Conservation (phyloP, 2,113 vertebrate genomes). For the Indri indri region DNA sequence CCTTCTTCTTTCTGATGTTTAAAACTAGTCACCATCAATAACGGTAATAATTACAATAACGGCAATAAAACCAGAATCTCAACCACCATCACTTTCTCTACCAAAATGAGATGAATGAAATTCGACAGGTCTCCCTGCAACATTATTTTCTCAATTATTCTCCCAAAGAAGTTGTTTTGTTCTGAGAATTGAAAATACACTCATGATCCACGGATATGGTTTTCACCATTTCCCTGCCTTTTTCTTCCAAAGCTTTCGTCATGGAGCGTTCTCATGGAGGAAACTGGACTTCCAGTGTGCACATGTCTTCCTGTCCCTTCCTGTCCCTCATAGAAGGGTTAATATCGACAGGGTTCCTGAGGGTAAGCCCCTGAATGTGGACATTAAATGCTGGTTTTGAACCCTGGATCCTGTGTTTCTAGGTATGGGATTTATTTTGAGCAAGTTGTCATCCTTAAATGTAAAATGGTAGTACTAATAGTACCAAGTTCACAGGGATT, state of each 20-base stretch:
- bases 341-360: not conserved
- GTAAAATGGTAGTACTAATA: not conserved
- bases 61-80: not conserved
- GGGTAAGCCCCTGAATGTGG: not conserved
- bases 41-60: not conserved
- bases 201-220: not conserved
- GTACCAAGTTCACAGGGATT: not conserved
- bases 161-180: not conserved
- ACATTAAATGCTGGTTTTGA: not conserved
- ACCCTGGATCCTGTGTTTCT: not conserved
- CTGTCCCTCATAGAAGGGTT: not conserved
- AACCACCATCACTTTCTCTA: not conserved
- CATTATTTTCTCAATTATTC: not conserved
- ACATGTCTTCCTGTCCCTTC: not conserved
- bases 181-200: not conserved
- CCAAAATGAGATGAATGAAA: not conserved
- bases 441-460: not conserved
- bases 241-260: not conserved
- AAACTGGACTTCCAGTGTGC: not conserved
- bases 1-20: constrained; percentile 27
- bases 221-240: not conserved
- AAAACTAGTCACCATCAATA: not conserved
- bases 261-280: not conserved
- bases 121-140: not conserved
- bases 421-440: not conserved